Base-by-base conservation (phyloP, 2,797 vertebrate species). In the Tiaroga cobitis region DNA sequence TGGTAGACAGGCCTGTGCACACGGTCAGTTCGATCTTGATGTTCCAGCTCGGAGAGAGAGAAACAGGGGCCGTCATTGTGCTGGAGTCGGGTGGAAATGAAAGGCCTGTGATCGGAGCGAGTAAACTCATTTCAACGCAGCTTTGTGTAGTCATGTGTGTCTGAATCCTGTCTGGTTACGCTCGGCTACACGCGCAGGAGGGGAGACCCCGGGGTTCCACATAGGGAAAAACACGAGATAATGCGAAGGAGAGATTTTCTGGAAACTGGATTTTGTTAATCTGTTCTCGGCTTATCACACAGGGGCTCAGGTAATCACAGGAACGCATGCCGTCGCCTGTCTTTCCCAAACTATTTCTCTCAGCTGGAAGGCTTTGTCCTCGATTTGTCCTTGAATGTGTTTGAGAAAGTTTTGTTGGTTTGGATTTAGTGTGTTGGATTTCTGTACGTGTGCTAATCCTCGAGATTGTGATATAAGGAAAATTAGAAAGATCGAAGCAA, bases 81-180 rank as follows among this genome's bases (percentile, higher is more conserved):
- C 56, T 18, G 49, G 63, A 56, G 75, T 54, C 75, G 32, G 9
- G 6, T 73, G 67, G 51, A 84, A 82, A 83, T 87, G 67, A 88
- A 67, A 89, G 81, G 81, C 81, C 88, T 89, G 86, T 85, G 85
- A 89, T 87, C 80, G 61, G 72, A 89, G 91, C 88, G 85, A 89
- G 68, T 8, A 1, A 82, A 79, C 83, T 69, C 67, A 91, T 90
- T 91, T 89, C 81, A 82, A 41, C 82, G 77, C 68, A 69, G 88
- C 89, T 89, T 88, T 92, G 92, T 89, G 89, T 92, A 89, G 86
- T 92, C 90, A 92, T 91, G 93, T 90, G 92, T 92, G 89, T 89
- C 89, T 67, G 86, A 87, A 91, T 87, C 76, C 67, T 84, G 84
- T 75, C 87, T 49, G 26, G 51, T 89, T 88, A 83, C 69, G 91